Evolutionary conservation across 2,888 invertebrate genomes (phyloP).

Genomic region (Ariolimax columbianus): DNA sequence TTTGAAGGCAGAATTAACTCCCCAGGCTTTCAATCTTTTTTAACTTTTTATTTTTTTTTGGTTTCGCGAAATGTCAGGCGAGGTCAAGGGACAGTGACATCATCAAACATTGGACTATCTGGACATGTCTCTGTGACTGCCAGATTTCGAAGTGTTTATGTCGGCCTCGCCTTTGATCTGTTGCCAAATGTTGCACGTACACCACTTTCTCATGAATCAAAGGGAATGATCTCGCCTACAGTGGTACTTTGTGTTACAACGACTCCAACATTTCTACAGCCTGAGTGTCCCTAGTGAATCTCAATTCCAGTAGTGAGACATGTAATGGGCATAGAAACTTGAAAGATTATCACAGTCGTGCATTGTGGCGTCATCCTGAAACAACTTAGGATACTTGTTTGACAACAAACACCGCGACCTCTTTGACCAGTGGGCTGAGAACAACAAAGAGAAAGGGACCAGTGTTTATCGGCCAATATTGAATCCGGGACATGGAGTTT

Average conservation of each 20-base stretch:
- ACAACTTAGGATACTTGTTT: constrained; percentile 33
- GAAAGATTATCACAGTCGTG: constrained; percentile 33
- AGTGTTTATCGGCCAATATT: constrained; percentile 43
- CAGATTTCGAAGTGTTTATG: neutral
- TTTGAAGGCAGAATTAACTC: neutral
- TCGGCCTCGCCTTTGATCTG: neutral
- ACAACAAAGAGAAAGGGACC: constrained; percentile 39
- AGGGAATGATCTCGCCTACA: neutral
- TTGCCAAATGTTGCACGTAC: constrained; percentile 7
- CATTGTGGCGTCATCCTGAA: constrained; percentile 23
- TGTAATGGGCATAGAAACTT: neutral
- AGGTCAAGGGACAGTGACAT: constrained; percentile 17
- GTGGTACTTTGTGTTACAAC: neutral
- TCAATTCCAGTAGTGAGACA: neutral
- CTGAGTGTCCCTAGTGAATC: neutral
- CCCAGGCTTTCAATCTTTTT: neutral
- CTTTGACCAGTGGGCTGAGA: constrained; percentile 38
- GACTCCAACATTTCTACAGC: neutral
- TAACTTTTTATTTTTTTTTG: too few species aligned
- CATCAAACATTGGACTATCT: neutral
- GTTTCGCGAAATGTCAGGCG: constrained; percentile 4
- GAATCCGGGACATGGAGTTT: constrained; percentile 35
- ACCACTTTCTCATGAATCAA: neutral
- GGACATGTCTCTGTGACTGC: neutral
- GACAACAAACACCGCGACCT: constrained; percentile 32